Evolutionary conservation across 2,113 vertebrate genomes (phyloP).

Genomic region (Oreochromis tanganicae): DNA sequence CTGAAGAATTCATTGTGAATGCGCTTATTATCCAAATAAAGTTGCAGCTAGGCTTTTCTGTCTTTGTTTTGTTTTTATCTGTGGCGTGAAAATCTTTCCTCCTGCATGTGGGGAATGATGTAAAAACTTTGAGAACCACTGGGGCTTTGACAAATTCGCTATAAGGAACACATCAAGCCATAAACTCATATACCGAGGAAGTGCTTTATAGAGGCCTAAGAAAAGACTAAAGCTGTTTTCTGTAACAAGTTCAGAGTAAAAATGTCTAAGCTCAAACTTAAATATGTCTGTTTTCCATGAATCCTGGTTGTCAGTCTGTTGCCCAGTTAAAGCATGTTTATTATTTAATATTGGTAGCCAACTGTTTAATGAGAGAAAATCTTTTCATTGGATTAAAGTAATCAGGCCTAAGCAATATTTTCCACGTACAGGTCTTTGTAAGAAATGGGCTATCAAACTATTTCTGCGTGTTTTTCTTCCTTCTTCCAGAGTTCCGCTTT

Average conservation of each 20-base stretch:
- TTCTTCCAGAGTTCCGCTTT: background rate
- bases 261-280: background rate
- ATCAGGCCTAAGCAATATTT: background rate
- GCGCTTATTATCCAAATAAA: fast-evolving
- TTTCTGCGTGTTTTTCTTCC: background rate
- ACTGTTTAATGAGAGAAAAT: background rate
- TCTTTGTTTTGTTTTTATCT: background rate
- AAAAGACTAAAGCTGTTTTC: background rate
- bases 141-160: background rate
- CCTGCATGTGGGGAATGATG: background rate
- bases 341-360: background rate
- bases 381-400: background rate
- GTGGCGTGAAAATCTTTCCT: fast-evolving
- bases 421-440: background rate
- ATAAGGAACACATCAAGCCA: background rate
- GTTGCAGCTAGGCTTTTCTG: background rate
- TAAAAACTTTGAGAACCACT: background rate
- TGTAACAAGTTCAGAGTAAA: background rate
- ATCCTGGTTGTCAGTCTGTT: background rate
- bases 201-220: background rate
- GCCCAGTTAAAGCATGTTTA: background rate
- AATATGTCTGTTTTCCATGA: background rate
- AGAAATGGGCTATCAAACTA: background rate
- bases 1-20: background rate
- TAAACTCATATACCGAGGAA: background rate